phyloP scores from a whole-genome alignment of 2,888 invertebrate genomes.

The Oxycera nigricornis region DNA sequence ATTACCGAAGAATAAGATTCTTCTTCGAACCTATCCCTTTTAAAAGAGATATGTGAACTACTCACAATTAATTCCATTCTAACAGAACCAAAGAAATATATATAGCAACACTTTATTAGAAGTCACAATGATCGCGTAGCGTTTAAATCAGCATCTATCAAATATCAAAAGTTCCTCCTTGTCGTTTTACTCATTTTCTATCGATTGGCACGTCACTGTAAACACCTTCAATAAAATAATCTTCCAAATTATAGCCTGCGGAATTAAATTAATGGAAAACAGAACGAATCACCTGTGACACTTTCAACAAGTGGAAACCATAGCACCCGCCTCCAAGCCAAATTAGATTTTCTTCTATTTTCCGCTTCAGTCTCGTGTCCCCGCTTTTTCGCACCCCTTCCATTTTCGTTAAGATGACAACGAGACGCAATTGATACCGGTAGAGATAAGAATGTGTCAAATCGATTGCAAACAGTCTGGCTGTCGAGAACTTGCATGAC shows the following conservation, averaged over 20 bases:
- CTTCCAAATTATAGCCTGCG: background rate
- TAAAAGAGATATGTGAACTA: too few relatives aligned
- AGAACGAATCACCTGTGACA: constrained; percentile 30
- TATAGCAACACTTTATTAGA: too few relatives aligned
- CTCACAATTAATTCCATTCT: too few relatives aligned
- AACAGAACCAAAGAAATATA: too few relatives aligned
- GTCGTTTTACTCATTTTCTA: too few relatives aligned
- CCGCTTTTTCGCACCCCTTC: background rate
- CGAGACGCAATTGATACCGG: constrained; percentile 25
- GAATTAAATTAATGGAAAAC: constrained; percentile 30
- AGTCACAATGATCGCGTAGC: too few relatives aligned
- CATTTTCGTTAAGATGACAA: constrained; percentile 10
- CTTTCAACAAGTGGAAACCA: background rate
- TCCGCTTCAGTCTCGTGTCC: background rate
- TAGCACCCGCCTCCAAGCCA: background rate
- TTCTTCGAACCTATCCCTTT: too few relatives aligned
- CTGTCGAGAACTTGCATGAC: background rate
- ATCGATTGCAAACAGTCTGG: constrained; percentile 29
- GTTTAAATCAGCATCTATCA: too few relatives aligned
- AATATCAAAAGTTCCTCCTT: too few relatives aligned
- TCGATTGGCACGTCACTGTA: too few relatives aligned
- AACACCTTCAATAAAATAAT: constrained; percentile 11
- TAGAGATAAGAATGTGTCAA: constrained; percentile 19
- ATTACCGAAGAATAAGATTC: too few relatives aligned
- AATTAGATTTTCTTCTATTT: constrained; percentile 17